phyloP scores from a whole-genome alignment of 2,113 vertebrate species.

The Indicator indicator region DNA sequence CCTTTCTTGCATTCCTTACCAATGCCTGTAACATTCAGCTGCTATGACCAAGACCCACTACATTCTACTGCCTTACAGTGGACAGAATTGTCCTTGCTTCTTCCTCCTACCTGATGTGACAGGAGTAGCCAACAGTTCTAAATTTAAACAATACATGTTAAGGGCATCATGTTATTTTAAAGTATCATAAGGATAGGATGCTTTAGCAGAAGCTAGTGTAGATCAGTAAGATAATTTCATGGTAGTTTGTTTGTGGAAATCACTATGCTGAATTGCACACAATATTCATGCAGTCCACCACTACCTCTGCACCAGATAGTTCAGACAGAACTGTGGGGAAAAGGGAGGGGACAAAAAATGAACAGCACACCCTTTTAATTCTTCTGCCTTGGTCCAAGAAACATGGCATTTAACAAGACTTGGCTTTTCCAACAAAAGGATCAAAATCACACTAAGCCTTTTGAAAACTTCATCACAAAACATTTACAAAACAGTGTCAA shows the following conservation, averaged over 20 bases:
- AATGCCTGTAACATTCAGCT: neutral
- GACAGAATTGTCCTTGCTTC: neutral
- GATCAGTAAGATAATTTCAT: neutral
- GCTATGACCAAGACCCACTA: neutral
- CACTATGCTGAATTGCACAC: neutral
- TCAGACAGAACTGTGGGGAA: neutral
- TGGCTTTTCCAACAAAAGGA: neutral
- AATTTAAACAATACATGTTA: neutral
- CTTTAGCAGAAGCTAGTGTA: neutral
- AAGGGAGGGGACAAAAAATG: neutral
- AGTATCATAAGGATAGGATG: neutral
- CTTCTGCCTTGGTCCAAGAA: neutral
- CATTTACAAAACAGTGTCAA: neutral
- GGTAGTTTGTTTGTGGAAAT: neutral
- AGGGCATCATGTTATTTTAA: neutral
- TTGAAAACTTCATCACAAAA: neutral
- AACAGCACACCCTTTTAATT: neutral
- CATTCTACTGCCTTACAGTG: neutral
- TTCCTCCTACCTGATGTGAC: neutral
- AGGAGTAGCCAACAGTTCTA: neutral
- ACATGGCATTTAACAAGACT: neutral
- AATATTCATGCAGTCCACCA: neutral
- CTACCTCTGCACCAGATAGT: neutral
- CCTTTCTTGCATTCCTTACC: neutral
- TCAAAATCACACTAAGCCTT: neutral